Percentiles rank a stretch among this genome's conserved stretches.
These are phyloP conservation scores for Enteromius thamalakanensis DNA, from an alignment of 2,797 vertebrate genomes.

Conservation along the genomic window DNA sequence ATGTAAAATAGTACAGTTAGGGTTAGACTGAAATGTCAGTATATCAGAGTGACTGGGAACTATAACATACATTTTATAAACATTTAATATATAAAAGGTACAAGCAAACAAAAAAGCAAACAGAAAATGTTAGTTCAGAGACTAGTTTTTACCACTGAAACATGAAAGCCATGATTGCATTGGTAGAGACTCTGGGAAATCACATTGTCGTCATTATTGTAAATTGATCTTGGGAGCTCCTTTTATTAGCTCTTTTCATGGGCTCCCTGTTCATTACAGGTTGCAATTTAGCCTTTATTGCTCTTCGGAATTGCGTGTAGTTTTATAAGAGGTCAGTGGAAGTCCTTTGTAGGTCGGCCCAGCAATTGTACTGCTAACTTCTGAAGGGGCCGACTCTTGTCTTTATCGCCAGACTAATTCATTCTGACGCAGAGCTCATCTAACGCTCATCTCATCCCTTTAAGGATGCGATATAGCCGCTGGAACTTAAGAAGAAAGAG, in stretches of 20 bases:
- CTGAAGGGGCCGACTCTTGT: constrained; percentile 31
- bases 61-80: background rate
- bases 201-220: constrained; percentile 21
- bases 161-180: background rate
- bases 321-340: constrained; percentile 51
- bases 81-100: background rate
- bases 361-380: constrained; percentile 21
- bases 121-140: background rate
- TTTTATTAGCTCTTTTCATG: constrained; percentile 36
- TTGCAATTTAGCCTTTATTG: constrained; percentile 18
- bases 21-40: background rate
- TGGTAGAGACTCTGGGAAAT: constrained; percentile 10
- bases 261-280: constrained; percentile 32
- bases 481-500: constrained; percentile 9
- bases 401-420: constrained; percentile 33
- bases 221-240: constrained; percentile 18
- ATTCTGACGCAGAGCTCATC: constrained; percentile 17
- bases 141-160: background rate
- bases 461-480: constrained; percentile 31
- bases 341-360: constrained; percentile 28
- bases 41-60: background rate
- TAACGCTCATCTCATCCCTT: constrained; percentile 21
- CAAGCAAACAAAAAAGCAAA: background rate
- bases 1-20: background rate
- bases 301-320: constrained; percentile 10